Evolutionary conservation across 2,888 invertebrate species (phyloP).

Genomic region (Euzetes globulus): DNA sequence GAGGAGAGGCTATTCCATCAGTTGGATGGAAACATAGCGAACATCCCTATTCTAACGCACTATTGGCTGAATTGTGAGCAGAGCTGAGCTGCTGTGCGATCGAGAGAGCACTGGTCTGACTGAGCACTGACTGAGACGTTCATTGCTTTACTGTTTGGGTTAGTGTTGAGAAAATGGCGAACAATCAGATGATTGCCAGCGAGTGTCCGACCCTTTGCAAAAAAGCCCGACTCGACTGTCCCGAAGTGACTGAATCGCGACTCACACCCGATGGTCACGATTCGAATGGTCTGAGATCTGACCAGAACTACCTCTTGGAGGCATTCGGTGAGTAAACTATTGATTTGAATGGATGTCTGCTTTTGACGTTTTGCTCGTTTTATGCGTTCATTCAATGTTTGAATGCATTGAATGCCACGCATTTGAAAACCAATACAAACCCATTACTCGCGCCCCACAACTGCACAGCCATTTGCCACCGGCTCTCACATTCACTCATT

Average conservation of each 20-base stretch:
- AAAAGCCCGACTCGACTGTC: neutral
- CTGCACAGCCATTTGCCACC: neutral
- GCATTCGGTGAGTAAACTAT: constrained; percentile 13
- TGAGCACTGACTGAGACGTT: neutral
- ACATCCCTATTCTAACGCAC: too few relatives aligned
- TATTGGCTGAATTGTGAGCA: too few relatives aligned
- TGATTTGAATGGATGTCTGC: neutral
- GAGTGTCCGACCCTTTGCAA: neutral
- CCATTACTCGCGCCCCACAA: constrained; percentile 8
- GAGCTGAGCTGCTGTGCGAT: too few relatives aligned
- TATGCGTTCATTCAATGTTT: constrained; percentile 5
- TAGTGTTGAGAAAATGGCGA: constrained; percentile 12
- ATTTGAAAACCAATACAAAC: constrained; percentile 4
- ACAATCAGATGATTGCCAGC: constrained; percentile 10
- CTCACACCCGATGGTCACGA: neutral
- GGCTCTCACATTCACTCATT: neutral
- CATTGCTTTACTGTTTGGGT: neutral
- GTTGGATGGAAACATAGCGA: too few relatives aligned
- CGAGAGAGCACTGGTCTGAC: too few relatives aligned
- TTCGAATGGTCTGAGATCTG: neutral
- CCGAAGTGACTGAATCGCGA: neutral
- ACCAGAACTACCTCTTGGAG: neutral
- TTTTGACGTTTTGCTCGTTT: neutral
- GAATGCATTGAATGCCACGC: constrained; percentile 20
- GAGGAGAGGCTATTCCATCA: too few relatives aligned